Evolutionary conservation across 2,888 invertebrate species (phyloP).

Genomic region (Acrobasis repandana): DNA sequence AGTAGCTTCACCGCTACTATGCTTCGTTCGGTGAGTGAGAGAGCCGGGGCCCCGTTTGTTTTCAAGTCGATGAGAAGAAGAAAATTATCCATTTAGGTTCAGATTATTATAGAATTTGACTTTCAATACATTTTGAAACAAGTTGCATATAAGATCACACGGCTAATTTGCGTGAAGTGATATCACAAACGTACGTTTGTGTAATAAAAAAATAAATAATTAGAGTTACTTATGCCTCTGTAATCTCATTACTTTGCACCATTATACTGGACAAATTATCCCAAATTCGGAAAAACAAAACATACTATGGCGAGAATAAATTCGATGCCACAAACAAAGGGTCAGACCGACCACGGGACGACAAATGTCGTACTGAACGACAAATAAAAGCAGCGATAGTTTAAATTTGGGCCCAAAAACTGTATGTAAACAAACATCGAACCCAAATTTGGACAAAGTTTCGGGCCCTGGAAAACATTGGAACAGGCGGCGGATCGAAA

Average conservation of each 20-base stretch:
- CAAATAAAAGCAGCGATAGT: conserved; percentile 79
- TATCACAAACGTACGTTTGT: no score
- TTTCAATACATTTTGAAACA: no score
- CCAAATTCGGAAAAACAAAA: conserved; percentile 60
- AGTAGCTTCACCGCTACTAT: no score
- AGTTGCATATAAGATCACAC: no score
- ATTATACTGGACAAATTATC: conserved; percentile 66
- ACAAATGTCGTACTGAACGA: conserved; percentile 77
- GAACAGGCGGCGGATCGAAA: conserved; percentile 63
- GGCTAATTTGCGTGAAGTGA: no score
- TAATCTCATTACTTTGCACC: background rate
- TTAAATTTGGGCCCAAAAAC: conserved; percentile 79
- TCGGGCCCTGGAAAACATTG: conserved; percentile 68
- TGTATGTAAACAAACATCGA: conserved; percentile 72
- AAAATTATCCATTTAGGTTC: no score
- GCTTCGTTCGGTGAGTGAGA: no score
- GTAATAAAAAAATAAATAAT: no score
- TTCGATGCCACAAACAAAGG: conserved; percentile 69
- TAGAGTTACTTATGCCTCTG: background rate
- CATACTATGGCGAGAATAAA: conserved; percentile 55
- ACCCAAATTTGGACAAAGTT: conserved; percentile 63
- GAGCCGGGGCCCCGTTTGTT: no score
- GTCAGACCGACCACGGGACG: conserved; percentile 58
- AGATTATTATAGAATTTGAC: no score
- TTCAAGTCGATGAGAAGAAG: no score